A percentile compares a stretch with the other conserved stretches of the same genome.
These are phyloP conservation scores for Drosophila melanogaster DNA, from an alignment of 1,140 invertebrate genomes.

Conservation along the genomic window Release_6_plus_ISO1_MT NC_004354.4:15921001-15921500, in stretches of 20 bases:
- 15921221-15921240: neutral
- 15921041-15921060: conserved; percentile 6
- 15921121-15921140: no score
- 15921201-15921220: neutral
- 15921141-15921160: no score
- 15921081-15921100: conserved; percentile 1
- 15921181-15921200: neutral
- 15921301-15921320: neutral
- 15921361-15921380: neutral
- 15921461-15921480: neutral
- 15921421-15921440: no score
- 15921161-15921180: neutral
- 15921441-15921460: neutral
- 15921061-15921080: conserved; percentile 1
- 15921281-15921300: neutral
- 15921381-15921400: neutral
- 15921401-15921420: neutral
- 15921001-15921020: conserved; percentile 2
- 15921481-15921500: neutral
- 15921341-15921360: neutral
- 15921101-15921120: neutral
- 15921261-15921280: neutral
- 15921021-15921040: conserved; percentile 2
- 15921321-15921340: neutral
- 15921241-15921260: neutral